These are phyloP conservation scores for Gymnocheta viridis DNA, from an alignment of 2,888 invertebrate genomes.

Conservation along the genomic window DNA sequence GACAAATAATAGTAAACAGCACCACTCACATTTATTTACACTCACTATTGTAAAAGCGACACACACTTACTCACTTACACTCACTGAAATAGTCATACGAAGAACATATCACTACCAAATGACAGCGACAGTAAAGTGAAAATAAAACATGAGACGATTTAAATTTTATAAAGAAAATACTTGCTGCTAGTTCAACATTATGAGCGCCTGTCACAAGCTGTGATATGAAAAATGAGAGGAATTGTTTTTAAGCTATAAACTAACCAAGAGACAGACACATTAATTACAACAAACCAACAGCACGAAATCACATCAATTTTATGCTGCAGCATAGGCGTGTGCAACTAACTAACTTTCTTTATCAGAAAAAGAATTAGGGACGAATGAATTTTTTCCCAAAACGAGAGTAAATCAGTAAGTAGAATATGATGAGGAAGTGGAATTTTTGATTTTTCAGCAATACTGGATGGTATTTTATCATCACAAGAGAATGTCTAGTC, in stretches of 20 bases:
- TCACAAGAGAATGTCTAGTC: no score
- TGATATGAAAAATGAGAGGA: constrained; percentile 64
- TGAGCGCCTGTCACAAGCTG: constrained; percentile 62
- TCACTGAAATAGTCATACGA: background rate
- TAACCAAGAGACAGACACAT: background rate
- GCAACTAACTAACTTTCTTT: no score
- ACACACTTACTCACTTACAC: background rate
- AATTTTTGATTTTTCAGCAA: no score
- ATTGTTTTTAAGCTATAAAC: background rate
- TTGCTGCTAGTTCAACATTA: constrained; percentile 34
- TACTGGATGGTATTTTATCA: no score
- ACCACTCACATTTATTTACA: constrained; percentile 31
- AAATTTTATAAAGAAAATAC: constrained; percentile 17
- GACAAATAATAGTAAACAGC: constrained; percentile 43
- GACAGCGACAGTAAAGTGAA: constrained; percentile 36
- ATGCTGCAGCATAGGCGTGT: no score
- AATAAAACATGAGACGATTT: constrained; percentile 53
- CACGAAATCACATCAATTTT: background rate
- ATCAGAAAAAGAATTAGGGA: no score
- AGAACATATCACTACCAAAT: constrained; percentile 15
- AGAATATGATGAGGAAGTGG: no score
- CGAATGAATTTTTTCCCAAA: no score
- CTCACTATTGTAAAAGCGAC: constrained; percentile 7
- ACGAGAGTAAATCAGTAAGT: no score
- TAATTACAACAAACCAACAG: no score